Conservation (phyloP, 2,888 invertebrate species). For the Hydriomena furcata region DNA sequence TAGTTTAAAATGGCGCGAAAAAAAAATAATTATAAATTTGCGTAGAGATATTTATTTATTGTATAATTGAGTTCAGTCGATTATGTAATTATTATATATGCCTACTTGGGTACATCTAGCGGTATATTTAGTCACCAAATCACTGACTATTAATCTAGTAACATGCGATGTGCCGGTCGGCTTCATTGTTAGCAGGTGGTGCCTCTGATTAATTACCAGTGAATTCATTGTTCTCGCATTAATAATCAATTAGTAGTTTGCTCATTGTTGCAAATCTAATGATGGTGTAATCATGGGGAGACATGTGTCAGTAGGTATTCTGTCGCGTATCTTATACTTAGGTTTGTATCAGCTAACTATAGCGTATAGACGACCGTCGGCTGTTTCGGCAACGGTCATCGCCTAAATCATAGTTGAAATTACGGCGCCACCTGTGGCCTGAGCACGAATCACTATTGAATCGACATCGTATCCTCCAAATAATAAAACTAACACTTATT, state of each 20-base stretch:
- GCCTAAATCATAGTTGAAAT: no score
- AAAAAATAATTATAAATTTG: no score
- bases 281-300: slow-evolving; percentile 1
- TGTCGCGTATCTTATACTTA: background rate
- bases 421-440: no score
- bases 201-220: slow-evolving; percentile 55
- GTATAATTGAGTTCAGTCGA: background rate
- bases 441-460: no score
- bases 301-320: no score
- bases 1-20: no score
- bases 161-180: slow-evolving; percentile 53
- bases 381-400: no score
- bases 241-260: slow-evolving; percentile 52
- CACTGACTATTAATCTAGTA: slow-evolving; percentile 53
- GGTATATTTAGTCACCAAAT: slow-evolving; percentile 43
- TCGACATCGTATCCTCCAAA: no score
- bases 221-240: slow-evolving; percentile 53
- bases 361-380: no score
- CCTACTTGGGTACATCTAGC: no score
- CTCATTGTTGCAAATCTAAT: slow-evolving; percentile 27
- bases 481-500: no score
- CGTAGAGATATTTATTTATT: no score
- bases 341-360: background rate
- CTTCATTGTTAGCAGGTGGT: slow-evolving; percentile 61
- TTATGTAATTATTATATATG: background rate